Conservation (phyloP, 2,113 vertebrate genomes). For the Egretta garzetta region DNA sequence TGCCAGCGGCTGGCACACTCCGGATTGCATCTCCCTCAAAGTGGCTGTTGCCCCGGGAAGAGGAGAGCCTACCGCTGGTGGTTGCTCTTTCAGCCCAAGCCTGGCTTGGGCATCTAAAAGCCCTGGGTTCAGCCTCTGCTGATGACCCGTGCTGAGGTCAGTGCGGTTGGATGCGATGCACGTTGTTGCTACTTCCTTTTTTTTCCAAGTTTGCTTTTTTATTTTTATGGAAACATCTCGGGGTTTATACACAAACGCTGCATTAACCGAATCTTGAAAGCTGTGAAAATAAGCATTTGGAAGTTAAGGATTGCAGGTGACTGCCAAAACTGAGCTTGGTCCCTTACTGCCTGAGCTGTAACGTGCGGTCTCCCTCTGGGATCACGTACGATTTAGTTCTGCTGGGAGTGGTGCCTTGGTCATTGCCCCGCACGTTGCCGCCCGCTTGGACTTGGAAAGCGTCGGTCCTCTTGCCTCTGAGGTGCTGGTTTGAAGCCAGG, state of each 20-base stretch:
- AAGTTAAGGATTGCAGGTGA: not conserved
- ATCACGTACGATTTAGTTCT: fast-evolving
- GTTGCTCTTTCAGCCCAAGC: not conserved
- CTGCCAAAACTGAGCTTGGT: too few species aligned
- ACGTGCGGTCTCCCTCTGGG: not conserved
- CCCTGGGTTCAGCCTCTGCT: not conserved
- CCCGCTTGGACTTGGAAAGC: not conserved
- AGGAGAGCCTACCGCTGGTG: not conserved
- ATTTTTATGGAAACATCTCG: fast-evolving
- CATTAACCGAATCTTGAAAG: not conserved
- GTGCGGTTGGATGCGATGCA: not conserved
- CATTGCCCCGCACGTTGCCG: fast-evolving
- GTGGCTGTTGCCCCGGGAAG: not conserved
- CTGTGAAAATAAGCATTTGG: not conserved
- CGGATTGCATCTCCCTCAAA: not conserved
- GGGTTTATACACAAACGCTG: not conserved
- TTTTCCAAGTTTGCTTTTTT: not conserved
- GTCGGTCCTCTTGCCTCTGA: not conserved
- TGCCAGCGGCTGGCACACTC: not conserved
- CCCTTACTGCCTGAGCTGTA: not conserved
- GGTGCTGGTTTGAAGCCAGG: not conserved
- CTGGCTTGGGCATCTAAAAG: not conserved
- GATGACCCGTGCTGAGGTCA: not conserved
- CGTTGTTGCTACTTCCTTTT: fast-evolving
- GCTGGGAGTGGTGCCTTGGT: not conserved